A percentile compares a stretch with the other conserved stretches of the same genome.
These are phyloP conservation scores for human (Homo sapiens) DNA, from an alignment of 2,113 vertebrate genomes.

Conservation along the genomic window DNA sequence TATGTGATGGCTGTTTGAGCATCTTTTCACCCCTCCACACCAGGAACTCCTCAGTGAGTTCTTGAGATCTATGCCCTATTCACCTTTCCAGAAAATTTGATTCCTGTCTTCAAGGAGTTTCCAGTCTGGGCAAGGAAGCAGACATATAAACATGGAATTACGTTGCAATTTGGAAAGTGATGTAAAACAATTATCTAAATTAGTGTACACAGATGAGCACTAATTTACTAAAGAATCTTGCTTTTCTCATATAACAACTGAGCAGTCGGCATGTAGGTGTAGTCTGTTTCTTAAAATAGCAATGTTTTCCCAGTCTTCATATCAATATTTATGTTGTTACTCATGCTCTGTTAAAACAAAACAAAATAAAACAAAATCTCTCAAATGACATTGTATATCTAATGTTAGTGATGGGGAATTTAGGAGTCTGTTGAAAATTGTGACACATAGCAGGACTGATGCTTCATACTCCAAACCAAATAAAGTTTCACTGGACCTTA, in stretches of 20 bases:
- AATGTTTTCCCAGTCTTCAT: slow-evolving; percentile 67
- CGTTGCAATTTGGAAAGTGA: not conserved
- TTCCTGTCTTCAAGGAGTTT: slow-evolving; percentile 21
- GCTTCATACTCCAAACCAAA: slow-evolving; percentile 80
- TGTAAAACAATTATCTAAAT: slow-evolving; percentile 34
- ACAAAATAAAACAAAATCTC: slow-evolving; percentile 27
- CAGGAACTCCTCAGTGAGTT: not conserved
- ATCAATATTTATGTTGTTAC: slow-evolving; percentile 67
- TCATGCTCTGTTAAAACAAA: not conserved
- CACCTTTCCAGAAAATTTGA: not conserved
- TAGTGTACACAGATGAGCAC: not conserved
- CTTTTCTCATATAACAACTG: slow-evolving; percentile 75
- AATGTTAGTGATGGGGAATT: slow-evolving; percentile 70
- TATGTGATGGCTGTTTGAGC: not conserved
- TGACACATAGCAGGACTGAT: slow-evolving; percentile 81
- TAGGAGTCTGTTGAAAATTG: slow-evolving; percentile 78
- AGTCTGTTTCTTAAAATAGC: slow-evolving; percentile 76
- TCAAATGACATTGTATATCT: slow-evolving; percentile 69
- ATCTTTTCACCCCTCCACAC: not conserved
- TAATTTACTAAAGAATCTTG: slow-evolving; percentile 80
- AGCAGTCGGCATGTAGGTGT: slow-evolving; percentile 77
- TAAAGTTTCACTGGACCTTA: slow-evolving; percentile 81
- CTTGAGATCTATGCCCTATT: not conserved
- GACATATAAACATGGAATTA: not conserved
- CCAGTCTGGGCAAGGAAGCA: not conserved